Conservation (phyloP, 2,797 vertebrate genomes). For the Sphenodon punctatus region DNA sequence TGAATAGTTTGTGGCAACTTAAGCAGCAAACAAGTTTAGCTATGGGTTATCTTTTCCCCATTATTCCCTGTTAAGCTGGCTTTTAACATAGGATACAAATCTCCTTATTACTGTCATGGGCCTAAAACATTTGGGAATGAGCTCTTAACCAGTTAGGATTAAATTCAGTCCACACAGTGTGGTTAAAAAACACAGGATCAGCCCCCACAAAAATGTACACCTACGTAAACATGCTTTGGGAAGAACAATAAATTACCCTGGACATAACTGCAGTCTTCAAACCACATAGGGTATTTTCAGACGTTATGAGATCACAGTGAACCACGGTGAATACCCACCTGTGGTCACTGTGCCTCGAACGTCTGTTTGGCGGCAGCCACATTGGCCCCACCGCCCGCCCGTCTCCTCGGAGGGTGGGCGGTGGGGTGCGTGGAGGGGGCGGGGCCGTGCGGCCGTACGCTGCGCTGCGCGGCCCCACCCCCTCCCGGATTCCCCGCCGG, state of each 20-base stretch:
- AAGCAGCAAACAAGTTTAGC: slow-evolving; percentile 1
- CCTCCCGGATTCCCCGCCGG: no score
- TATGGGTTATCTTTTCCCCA: slow-evolving; percentile 37
- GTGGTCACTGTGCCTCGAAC: no score
- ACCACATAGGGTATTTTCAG: no score
- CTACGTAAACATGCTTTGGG: neutral
- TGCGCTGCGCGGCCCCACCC: no score
- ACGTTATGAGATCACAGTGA: no score
- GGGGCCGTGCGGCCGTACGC: no score
- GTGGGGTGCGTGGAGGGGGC: no score
- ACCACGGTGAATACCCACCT: no score
- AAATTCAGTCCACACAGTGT: neutral
- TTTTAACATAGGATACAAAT: rapidly evolving
- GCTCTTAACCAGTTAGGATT: neutral
- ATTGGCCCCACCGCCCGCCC: no score
- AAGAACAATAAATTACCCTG: neutral
- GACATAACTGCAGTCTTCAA: neutral
- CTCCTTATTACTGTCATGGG: neutral
- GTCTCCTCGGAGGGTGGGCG: no score
- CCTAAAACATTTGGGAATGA: neutral
- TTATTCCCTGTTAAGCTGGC: neutral
- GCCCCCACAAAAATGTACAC: neutral
- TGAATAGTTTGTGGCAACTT: slow-evolving; percentile 24
- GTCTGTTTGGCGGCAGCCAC: no score
- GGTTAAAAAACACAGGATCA: neutral